Base-by-base conservation (phyloP, 2,888 invertebrate species). In the Phlogophora meticulosa region DNA sequence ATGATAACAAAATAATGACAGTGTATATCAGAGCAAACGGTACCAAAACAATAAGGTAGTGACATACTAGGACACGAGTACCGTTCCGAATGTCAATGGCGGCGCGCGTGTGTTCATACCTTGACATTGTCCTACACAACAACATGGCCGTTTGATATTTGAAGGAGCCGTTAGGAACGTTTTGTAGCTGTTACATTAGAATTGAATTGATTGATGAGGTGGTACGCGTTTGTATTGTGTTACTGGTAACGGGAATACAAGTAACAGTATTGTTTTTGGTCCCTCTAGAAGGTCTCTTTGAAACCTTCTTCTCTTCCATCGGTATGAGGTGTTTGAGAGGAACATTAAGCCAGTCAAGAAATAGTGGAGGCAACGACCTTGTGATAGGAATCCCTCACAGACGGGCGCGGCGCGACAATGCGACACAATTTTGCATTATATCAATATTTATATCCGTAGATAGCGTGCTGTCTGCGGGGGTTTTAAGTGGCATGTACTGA, bases 91-190 rank as follows among this genome's bases (percentile, higher is more conserved):
- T 82, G 76, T 74, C 76, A 82, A 80, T 80, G 76, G 34, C 32
- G 20, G 51, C 59, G 68, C 61, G 51, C 20, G 45, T 63, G 61
- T 63, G 48, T 48, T 28, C 22, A 36, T 38, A 42, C 74, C 59
- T 81, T 80, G 82, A 76, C 82, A 82, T 76, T 82, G 81, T 76
- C 80, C 70, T 79, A 76, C 46, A 68, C 43, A 56, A 51, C 7
- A 72, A 63, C 40, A 63, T 56, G 36, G 60, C 53, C 55, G 51
- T 62, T 61, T 67, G 67, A 69, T 68, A 72, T 76, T 70, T 61
- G 22, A 58, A 56, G 45, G 49, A 70, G 48, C 80, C 77, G 82
- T 78, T 78, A 79, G 10, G 43, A 46, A 56, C 56, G 57, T 58
- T 75, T 71, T 72, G 48, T 64, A 65, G 68, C 48, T 73, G 61